These are phyloP conservation scores for Antitype chi DNA, from an alignment of 2,888 invertebrate genomes.

Conservation along the genomic window DNA sequence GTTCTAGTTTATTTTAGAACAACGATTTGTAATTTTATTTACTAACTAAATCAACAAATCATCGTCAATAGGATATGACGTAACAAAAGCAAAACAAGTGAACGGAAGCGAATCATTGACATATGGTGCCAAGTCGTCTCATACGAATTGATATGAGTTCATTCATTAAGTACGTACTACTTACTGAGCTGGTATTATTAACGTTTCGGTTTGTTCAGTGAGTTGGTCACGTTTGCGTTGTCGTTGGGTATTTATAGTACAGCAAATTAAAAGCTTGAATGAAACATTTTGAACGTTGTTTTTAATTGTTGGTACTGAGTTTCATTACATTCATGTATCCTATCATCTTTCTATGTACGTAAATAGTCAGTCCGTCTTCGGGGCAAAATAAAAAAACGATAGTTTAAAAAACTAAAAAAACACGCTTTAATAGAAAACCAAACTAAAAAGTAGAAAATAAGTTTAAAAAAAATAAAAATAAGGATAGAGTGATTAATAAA, in stretches of 20 bases:
- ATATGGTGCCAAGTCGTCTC: constrained; percentile 80
- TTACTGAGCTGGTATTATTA: constrained; percentile 60
- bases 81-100: constrained; percentile 59
- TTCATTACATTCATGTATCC: too few species aligned
- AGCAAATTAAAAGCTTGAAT: constrained; percentile 46
- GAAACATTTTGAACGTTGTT: constrained; percentile 20
- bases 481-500: too few species aligned
- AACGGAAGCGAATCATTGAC: constrained; percentile 71
- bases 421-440: too few species aligned
- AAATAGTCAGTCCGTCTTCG: too few species aligned
- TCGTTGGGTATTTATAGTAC: constrained; percentile 48
- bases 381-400: too few species aligned
- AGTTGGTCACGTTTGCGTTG: constrained; percentile 39
- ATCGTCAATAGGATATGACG: constrained; percentile 58
- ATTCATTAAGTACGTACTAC: constrained; percentile 74
- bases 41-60: constrained; percentile 42
- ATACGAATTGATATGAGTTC: constrained; percentile 84
- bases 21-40: constrained; percentile 34
- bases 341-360: too few species aligned
- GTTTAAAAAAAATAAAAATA: too few species aligned
- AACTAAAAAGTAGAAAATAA: too few species aligned
- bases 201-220: constrained; percentile 24
- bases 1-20: background rate
- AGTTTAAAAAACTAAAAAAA: too few species aligned
- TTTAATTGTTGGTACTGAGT: background rate